Conservation (phyloP, 2,888 invertebrate genomes). For the Tachina grossa region DNA sequence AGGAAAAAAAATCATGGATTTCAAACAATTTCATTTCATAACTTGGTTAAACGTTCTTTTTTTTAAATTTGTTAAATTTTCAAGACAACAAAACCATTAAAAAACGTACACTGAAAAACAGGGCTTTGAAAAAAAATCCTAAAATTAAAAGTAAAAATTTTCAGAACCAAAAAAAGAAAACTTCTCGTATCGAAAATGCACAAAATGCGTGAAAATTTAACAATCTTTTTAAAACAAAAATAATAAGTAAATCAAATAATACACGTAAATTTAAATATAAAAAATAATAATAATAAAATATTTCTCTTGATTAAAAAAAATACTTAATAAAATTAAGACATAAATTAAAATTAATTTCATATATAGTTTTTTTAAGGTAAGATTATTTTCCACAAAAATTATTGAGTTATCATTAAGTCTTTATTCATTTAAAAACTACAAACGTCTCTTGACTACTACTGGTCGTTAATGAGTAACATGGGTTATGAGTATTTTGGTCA, state of each 20-base stretch:
- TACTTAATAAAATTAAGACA: conserved; percentile 26
- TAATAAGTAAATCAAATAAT: conserved; percentile 14
- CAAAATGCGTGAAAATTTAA: conserved; percentile 72
- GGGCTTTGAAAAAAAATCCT: conserved; percentile 55
- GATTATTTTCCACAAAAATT: conserved; percentile 35
- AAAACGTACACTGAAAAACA: conserved; percentile 66
- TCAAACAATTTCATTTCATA: conserved; percentile 68
- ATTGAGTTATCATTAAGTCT: conserved; percentile 39
- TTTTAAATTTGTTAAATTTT: conserved; percentile 66
- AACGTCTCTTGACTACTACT: conserved; percentile 51
- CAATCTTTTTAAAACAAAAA: conserved; percentile 58
- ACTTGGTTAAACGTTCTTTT: conserved; percentile 60
- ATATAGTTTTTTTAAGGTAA: conserved; percentile 28
- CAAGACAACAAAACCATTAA: conserved; percentile 69
- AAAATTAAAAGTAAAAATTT: conserved; percentile 49
- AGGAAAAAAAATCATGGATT: conserved; percentile 55
- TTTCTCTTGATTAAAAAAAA: conserved; percentile 4
- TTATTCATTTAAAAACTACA: conserved; percentile 38
- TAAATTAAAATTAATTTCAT: conserved; percentile 23
- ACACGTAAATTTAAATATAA: too few relatives aligned
- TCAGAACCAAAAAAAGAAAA: conserved; percentile 49
- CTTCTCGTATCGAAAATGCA: conserved; percentile 70
- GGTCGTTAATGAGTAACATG: conserved; percentile 34
- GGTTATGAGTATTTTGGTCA: conserved; percentile 44
- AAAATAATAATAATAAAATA: conserved; percentile 18